Evolutionary conservation across 2,113 vertebrate genomes (phyloP).

Genomic region (Centropristis striata): DNA sequence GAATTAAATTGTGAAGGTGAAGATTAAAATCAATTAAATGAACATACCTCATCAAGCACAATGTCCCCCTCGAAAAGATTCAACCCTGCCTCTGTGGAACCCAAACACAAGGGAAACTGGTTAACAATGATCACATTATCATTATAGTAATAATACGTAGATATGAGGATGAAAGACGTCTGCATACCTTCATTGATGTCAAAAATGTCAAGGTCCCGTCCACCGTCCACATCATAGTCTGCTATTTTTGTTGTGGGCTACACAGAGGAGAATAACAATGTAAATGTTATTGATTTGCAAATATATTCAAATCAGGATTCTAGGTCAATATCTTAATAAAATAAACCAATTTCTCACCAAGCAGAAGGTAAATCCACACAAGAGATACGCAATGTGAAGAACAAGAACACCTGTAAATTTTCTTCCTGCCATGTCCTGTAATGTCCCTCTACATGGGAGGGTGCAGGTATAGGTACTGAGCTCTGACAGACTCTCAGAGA

Average conservation of each 20-base stretch:
- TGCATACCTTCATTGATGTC: constrained; percentile 93
- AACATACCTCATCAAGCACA: constrained; percentile 85
- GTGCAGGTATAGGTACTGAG: not conserved
- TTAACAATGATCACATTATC: not conserved
- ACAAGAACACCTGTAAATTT: not conserved
- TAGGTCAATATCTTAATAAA: not conserved
- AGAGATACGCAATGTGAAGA: constrained; percentile 49
- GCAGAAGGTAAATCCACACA: constrained; percentile 49
- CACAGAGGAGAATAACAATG: not conserved
- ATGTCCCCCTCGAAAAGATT: constrained; percentile 95
- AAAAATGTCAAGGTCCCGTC: constrained; percentile 90
- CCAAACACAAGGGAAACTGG: constrained; percentile 35
- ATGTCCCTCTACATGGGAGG: not conserved
- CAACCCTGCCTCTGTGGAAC: constrained; percentile 87
- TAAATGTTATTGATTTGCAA: constrained; percentile 12
- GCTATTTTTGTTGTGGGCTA: constrained; percentile 63
- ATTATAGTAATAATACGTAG: not conserved
- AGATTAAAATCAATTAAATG: not conserved
- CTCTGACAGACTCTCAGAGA: not conserved
- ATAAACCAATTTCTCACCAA: constrained; percentile 73
- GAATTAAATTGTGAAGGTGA: not conserved
- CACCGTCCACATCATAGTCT: constrained; percentile 89
- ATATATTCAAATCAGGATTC: not conserved
- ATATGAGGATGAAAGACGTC: not conserved
- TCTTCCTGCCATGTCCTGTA: constrained; percentile 45